Base-by-base conservation (phyloP, 2,888 invertebrate genomes). In the Atherix ibis region DNA sequence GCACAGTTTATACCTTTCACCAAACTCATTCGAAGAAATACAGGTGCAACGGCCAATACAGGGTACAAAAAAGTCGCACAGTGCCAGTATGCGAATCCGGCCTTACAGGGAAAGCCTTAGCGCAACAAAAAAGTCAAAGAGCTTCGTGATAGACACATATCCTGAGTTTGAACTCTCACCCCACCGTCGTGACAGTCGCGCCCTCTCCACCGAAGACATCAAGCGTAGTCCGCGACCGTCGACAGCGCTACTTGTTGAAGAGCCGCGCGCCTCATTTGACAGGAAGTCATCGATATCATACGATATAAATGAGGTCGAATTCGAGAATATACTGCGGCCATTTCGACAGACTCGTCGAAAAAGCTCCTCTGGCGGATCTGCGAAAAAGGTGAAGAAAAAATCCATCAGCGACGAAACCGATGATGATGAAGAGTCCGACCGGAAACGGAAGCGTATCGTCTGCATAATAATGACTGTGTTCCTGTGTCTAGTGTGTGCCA, bases 381-480 rank as follows among this genome's bases (percentile, higher is more conserved):
- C 48, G 2, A 55, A 54, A 37, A 58, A 56, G 34, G 44, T 51
- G 26, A 57, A 57, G 46, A 56, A 57, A 47, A 60, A 56, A 41
- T 58, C 60, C 29, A 48, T 60, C 15, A 59, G 64, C 42, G 67
- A 70, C 36, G 64, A 66, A 43, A 40, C 32, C 2, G 60, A 58
- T 26, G 59, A 56, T 24, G 70, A 70, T 40, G 66, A 68, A 41
- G 68, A 71, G 44, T 73, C 74, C 49, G 74, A 75, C 47, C 70
- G 73, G 31, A 68, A 76, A 40, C 67, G 79, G 41, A 72, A 74
- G 38, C 70, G 72, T 45, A 73, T 79, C 45, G 76, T 77, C 32
- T 74, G 73, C 49, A 70, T 76, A 47, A 72, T 81, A 39, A 68
- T 78, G 44, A 76, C 71, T 22, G 76, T 76, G 22, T 79, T 80